Evolutionary conservation across 35 echinoderm and acorn worm genomes (phyloP).

Genomic region (Apostichopus japonicus): DNA sequence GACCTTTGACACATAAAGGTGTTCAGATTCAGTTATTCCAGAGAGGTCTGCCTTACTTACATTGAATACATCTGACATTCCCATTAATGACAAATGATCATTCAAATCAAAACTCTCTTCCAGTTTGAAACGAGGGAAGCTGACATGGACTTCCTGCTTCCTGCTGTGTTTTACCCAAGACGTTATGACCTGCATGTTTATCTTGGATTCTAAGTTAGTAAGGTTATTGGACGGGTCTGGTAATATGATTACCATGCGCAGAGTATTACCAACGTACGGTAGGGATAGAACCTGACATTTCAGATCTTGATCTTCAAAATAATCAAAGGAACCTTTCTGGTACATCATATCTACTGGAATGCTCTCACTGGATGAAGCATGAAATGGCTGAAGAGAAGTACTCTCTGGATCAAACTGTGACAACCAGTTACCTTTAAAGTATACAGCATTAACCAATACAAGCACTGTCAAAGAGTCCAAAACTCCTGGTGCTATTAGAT

Average conservation of each 20-base stretch:
- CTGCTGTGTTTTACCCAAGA: not conserved
- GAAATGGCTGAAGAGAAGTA: constrained; percentile 47
- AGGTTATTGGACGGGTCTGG: constrained; percentile 70
- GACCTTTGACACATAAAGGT: constrained; percentile 76
- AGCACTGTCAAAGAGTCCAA: constrained; percentile 62
- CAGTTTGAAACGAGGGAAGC: constrained; percentile 77
- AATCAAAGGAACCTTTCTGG: constrained; percentile 50
- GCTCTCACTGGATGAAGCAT: constrained; percentile 36
- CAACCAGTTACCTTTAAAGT: too few relatives aligned
- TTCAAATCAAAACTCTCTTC: not conserved
- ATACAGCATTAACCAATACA: constrained; percentile 69
- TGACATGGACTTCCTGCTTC: constrained; percentile 36
- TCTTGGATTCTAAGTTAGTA: constrained; percentile 41
- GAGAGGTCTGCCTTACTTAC: constrained; percentile 64
- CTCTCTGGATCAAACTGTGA: constrained; percentile 38
- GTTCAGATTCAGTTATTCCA: constrained; percentile 51
- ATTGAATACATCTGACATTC: constrained; percentile 82
- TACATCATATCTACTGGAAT: constrained; percentile 62
- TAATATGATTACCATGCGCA: constrained; percentile 73
- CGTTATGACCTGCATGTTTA: constrained; percentile 29
- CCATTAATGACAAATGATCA: constrained; percentile 59
- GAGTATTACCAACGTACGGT: constrained; percentile 66
- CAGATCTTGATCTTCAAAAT: constrained; percentile 39
- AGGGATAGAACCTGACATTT: constrained; percentile 72
- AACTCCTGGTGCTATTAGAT: not conserved